Conservation (phyloP, 2,888 invertebrate species). For the Eilema sororculum region DNA sequence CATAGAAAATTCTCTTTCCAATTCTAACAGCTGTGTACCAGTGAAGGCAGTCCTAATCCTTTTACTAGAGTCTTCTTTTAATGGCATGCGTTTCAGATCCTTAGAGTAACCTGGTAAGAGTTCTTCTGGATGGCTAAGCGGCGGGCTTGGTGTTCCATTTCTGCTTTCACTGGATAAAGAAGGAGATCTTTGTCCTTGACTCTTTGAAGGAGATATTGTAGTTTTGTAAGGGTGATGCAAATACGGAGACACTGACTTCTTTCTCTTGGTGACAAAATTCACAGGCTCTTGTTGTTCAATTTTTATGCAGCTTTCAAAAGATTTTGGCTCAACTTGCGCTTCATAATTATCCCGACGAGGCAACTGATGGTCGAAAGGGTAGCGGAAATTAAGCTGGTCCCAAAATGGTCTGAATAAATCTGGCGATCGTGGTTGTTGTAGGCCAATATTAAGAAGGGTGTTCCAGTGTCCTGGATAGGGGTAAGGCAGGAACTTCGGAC, state of each 20-base stretch:
- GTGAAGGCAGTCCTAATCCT: constrained; percentile 97
- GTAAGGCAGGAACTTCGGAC: constrained; percentile 87
- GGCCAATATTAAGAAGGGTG: constrained; percentile 88
- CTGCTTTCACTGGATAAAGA: constrained; percentile 82
- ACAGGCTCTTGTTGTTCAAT: constrained; percentile 73
- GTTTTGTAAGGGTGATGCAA: constrained; percentile 79
- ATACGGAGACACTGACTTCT: constrained; percentile 80
- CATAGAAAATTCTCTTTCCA: constrained; percentile 95
- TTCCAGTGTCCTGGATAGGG: constrained; percentile 89
- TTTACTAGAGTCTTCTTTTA: constrained; percentile 91
- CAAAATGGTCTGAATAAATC: constrained; percentile 83
- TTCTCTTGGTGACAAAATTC: constrained; percentile 71
- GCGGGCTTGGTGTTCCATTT: constrained; percentile 87
- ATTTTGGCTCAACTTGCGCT: constrained; percentile 60
- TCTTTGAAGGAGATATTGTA: constrained; percentile 75
- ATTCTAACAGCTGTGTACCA: constrained; percentile 94
- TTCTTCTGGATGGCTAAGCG: constrained; percentile 79
- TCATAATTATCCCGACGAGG: constrained; percentile 76
- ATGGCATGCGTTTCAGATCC: constrained; percentile 78
- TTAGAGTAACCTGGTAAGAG: constrained; percentile 79
- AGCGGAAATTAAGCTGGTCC: constrained; percentile 79
- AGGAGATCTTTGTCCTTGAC: constrained; percentile 78
- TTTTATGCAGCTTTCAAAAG: constrained; percentile 70
- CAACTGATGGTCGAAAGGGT: constrained; percentile 76
- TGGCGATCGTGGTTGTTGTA: constrained; percentile 85